Evolutionary conservation across 2,113 vertebrate species (phyloP).

Genomic region (Nycticebus coucang): DNA sequence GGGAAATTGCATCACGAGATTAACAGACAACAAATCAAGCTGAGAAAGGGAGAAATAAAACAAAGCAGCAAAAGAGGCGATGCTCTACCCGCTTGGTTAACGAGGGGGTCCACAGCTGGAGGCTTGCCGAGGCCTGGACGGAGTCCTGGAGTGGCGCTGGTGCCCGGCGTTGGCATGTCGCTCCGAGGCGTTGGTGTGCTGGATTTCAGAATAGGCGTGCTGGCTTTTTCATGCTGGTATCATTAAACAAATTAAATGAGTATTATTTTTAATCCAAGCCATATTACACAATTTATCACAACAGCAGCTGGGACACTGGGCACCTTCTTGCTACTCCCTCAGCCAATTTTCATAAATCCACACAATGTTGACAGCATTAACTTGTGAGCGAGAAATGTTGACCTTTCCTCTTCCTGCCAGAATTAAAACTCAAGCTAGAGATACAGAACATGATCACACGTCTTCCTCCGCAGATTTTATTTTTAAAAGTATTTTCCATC

Average conservation of each 20-base stretch:
- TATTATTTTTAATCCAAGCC: constrained; percentile 88
- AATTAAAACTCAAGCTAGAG: constrained; percentile 80
- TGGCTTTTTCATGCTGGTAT: constrained; percentile 95
- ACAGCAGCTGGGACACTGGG: constrained; percentile 86
- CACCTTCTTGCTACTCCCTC: constrained; percentile 80
- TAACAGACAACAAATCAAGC: constrained; percentile 46
- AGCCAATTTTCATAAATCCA: constrained; percentile 87
- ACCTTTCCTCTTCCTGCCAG: constrained; percentile 84
- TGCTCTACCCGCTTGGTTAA: constrained; percentile 93
- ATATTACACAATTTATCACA: constrained; percentile 89
- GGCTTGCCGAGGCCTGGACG: constrained; percentile 94
- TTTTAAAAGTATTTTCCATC: constrained; percentile 70
- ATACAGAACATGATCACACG: constrained; percentile 67
- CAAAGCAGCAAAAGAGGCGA: constrained; percentile 51
- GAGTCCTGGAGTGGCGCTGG: constrained; percentile 93
- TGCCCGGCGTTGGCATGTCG: constrained; percentile 93
- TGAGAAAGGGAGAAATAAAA: constrained; percentile 50
- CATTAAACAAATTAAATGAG: constrained; percentile 90
- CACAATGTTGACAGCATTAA: constrained; percentile 85
- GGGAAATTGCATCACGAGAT: constrained; percentile 43
- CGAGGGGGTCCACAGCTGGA: constrained; percentile 93
- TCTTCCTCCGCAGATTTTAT: constrained; percentile 71
- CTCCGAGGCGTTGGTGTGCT: constrained; percentile 96
- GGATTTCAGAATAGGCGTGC: constrained; percentile 95
- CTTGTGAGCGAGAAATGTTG: constrained; percentile 83